A percentile compares a stretch with the other conserved stretches of the same genome.
phyloP scores from a whole-genome alignment of 2,888 invertebrate genomes.

The Drepana falcataria region DNA sequence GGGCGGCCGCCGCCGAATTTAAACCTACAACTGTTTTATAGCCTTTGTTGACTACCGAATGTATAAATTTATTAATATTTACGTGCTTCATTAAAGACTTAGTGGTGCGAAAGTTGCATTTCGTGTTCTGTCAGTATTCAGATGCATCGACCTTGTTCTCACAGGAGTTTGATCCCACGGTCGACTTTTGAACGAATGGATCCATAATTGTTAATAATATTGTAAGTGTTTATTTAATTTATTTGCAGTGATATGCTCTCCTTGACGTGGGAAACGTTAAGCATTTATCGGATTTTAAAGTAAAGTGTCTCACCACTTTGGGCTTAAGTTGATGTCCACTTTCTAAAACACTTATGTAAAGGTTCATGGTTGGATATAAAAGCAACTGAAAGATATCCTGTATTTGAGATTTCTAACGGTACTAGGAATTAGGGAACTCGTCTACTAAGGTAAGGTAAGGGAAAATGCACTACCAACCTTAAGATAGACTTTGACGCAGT shows the following conservation, averaged over 20 bases:
- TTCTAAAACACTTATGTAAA: background rate
- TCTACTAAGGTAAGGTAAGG: too few relatives aligned
- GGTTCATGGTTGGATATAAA: too few relatives aligned
- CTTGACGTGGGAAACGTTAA: background rate
- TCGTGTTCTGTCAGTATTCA: background rate
- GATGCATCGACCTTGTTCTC: constrained; percentile 3
- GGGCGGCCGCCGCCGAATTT: constrained; percentile 60
- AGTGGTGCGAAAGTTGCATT: constrained; percentile 9
- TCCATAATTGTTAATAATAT: background rate
- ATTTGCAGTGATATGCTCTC: background rate
- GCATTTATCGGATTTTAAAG: background rate
- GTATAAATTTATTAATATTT: constrained; percentile 18
- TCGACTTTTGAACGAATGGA: background rate
- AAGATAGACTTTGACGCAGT: too few relatives aligned
- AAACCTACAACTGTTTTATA: constrained; percentile 44
- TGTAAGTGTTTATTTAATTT: background rate
- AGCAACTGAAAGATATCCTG: too few relatives aligned
- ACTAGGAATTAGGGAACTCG: too few relatives aligned
- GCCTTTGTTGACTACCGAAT: constrained; percentile 33
- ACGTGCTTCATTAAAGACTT: constrained; percentile 16
- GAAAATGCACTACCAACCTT: too few relatives aligned
- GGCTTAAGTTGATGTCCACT: background rate
- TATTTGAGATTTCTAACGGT: too few relatives aligned
- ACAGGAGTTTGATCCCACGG: constrained; percentile 2
- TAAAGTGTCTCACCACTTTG: background rate